These are phyloP conservation scores for Penelope pileata DNA, from an alignment of 2,113 vertebrate genomes.

Conservation along the genomic window DNA sequence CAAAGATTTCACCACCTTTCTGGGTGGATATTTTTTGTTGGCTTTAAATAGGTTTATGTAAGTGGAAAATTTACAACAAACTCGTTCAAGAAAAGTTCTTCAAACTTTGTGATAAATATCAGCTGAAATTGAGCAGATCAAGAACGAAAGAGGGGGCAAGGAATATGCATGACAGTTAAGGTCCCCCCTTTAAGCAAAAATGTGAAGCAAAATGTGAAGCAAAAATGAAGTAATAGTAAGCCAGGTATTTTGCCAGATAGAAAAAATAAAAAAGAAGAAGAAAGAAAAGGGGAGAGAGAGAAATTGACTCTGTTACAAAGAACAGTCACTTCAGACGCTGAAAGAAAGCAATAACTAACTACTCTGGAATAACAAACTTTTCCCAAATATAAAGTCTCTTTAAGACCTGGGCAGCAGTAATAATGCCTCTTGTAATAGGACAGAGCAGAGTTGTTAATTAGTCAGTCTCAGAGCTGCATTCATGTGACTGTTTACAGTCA, in stretches of 20 bases:
- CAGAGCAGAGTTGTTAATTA: background rate
- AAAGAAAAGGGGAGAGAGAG: no score
- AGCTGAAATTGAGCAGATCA: background rate
- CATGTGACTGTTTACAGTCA: background rate
- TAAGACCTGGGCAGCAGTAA: background rate
- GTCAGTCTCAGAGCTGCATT: background rate
- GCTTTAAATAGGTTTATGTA: background rate
- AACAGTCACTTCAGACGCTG: background rate
- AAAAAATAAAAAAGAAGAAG: background rate
- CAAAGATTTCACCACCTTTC: background rate
- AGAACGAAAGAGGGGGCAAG: background rate
- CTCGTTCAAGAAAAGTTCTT: background rate
- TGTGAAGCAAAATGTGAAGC: background rate
- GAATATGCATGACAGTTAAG: accelerated
- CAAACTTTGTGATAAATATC: background rate
- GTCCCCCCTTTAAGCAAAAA: background rate
- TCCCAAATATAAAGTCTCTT: background rate
- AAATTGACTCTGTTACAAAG: background rate
- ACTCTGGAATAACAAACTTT: background rate
- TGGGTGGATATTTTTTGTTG: background rate
- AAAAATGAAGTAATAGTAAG: background rate
- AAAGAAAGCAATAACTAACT: background rate
- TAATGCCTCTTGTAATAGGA: background rate
- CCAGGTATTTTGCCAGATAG: background rate
- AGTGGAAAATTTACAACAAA: background rate